Evolutionary conservation across 2,113 vertebrate genomes (phyloP).

Genomic region (Zosterops japonicus): DNA sequence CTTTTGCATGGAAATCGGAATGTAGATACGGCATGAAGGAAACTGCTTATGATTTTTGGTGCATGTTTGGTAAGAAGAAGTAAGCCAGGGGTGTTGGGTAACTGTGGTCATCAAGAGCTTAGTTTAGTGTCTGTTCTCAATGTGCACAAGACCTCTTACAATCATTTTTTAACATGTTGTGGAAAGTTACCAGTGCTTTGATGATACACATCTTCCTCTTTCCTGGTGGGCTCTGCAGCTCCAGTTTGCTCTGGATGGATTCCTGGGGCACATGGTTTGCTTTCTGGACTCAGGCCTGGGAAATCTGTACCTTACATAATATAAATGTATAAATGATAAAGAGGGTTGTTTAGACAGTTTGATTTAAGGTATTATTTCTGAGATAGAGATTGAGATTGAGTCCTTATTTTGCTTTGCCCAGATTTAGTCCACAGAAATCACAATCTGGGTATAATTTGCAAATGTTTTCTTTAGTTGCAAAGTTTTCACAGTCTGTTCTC

Average conservation of each 20-base stretch:
- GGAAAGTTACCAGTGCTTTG: not conserved
- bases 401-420: not conserved
- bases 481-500: slow-evolving; percentile 38
- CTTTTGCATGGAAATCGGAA: not conserved
- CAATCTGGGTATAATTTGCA: slow-evolving; percentile 33
- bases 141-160: not conserved
- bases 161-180: not conserved
- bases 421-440: slow-evolving; percentile 13
- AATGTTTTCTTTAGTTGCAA: slow-evolving; percentile 44
- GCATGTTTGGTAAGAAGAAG: not conserved
- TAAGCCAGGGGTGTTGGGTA: not conserved
- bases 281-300: not conserved
- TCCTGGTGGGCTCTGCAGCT: not conserved
- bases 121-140: not conserved
- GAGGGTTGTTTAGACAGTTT: not conserved
- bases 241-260: slow-evolving; percentile 6
- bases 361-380: not conserved
- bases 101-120: not conserved
- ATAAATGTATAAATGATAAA: not conserved
- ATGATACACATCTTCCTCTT: slow-evolving; percentile 22
- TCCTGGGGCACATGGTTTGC: slow-evolving; percentile 10
- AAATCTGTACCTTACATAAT: not conserved
- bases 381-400: not conserved
- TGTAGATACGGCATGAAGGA: not conserved
- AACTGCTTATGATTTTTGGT: not conserved